These are phyloP conservation scores for Trichogramma pretiosum DNA, from an alignment of 1,140 invertebrate genomes.

Conservation along the genomic window DNA sequence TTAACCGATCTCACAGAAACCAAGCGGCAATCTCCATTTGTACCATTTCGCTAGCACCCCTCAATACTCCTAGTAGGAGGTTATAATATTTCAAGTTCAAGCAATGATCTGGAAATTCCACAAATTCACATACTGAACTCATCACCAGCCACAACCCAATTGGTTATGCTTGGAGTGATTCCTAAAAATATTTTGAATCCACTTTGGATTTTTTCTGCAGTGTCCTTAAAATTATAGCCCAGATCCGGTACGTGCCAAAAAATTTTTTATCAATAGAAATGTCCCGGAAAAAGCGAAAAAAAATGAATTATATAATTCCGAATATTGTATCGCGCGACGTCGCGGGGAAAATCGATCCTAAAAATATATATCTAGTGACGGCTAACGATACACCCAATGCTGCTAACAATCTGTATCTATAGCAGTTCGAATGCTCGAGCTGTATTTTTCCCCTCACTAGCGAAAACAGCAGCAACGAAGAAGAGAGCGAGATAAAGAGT, in stretches of 20 bases:
- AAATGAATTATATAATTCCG: too few species aligned
- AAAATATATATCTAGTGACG: too few species aligned
- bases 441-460: too few species aligned
- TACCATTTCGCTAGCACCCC: constrained; percentile 96
- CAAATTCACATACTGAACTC: constrained; percentile 93
- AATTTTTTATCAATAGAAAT: constrained; percentile 95
- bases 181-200: constrained; percentile 87
- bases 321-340: too few species aligned
- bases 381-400: too few species aligned
- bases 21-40: constrained; percentile 69
- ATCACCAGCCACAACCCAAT: constrained; percentile 90
- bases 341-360: too few species aligned
- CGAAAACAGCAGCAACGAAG: not conserved
- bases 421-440: too few species aligned
- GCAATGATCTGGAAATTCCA: constrained; percentile 88
- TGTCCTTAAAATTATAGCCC: constrained; percentile 93
- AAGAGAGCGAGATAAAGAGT: constrained; percentile 9
- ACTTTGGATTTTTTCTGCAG: constrained; percentile 90
- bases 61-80: constrained; percentile 83
- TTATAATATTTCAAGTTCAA: constrained; percentile 87
- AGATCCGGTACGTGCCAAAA: constrained; percentile 83
- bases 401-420: too few species aligned
- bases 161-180: constrained; percentile 80
- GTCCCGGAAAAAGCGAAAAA: too few species aligned
- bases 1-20: constrained; percentile 87